Base-by-base conservation (phyloP, 2,113 vertebrate genomes). In the Vanacampus margaritifer region DNA sequence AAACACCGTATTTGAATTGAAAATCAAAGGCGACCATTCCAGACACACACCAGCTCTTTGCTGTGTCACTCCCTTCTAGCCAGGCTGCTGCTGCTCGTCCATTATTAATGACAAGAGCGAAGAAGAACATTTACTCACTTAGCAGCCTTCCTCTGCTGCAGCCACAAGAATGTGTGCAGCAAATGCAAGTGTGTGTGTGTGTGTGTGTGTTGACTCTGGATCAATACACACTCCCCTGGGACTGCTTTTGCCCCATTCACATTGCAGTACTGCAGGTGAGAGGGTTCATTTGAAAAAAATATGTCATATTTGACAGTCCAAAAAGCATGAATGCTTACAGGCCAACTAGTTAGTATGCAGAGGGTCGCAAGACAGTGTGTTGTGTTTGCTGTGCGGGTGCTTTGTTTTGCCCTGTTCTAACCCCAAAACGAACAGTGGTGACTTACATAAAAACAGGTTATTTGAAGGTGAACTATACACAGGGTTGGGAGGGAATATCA, bases 111-210 rank as follows among this genome's bases (percentile, higher is more conserved):
- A 62, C 60, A 43, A 43, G 39, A 43, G 37, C 41, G 37, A 41
- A 62, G 37, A 39, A 21, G 59, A 62, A 26, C 60, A 62, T 62
- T 62, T 62, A 62, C 60, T 62, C 60, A 62, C 60, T 62, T 62
- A 62, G 60, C 37, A 3, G 39, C 39, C 60, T 62, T 43, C 60
- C 60, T 43, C 37, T 62, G 39, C 39, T 62, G 60, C 39, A 62
- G 60, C 60, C 60, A 43, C 60, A 61, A 39, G 59, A 41, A 35
- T 21, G 36, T 61, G 39, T 45, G 60, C 21, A 26, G 60, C 10
- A 26, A 17, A 21, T 41, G 59, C 13, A 39, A 12, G 36, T 57
- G 54, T 21, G 19, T 48, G 19, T 24, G 12, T 28, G 23, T 57
- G 54, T 39, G 56, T 36, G 58, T n/a, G 35, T n/a, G 58, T 21